Conservation (phyloP, 2,113 vertebrate species). For the Rafetus swinhoei region DNA sequence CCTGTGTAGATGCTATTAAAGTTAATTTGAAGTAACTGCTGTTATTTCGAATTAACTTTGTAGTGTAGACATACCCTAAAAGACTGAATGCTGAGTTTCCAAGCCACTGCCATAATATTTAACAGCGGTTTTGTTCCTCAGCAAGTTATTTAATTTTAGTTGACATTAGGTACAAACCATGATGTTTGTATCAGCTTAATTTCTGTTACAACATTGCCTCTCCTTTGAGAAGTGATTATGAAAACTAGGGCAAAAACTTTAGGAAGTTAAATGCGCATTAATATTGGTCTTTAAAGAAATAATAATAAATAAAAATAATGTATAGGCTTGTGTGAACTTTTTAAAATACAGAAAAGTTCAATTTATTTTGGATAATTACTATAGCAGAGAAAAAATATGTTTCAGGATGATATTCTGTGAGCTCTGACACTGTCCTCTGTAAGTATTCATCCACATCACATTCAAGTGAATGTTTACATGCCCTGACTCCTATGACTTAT, state of each 20-base stretch:
- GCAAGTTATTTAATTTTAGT: not conserved
- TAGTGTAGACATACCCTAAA: too few species aligned
- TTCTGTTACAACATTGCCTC: not conserved
- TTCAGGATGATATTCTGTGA: not conserved
- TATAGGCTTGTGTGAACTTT: not conserved
- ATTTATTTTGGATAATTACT: not conserved
- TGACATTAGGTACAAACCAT: not conserved
- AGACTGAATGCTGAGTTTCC: too few species aligned
- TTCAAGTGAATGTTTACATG: not conserved
- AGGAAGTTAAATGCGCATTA: not conserved
- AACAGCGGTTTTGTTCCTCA: not conserved
- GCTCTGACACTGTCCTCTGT: not conserved
- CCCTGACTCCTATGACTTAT: not conserved
- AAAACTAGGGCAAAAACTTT: not conserved
- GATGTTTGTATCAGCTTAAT: not conserved
- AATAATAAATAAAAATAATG: accelerated
- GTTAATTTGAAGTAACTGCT: too few species aligned
- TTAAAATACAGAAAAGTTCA: not conserved
- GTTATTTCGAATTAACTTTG: too few species aligned
- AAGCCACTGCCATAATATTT: not conserved
- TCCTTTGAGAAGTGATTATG: not conserved
- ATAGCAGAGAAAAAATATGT: not conserved
- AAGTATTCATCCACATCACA: not conserved
- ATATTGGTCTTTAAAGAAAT: not conserved
- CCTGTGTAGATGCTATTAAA: too few species aligned